A percentile compares a stretch with the other conserved stretches of the same genome.
These are phyloP conservation scores for Etheostoma perlongum DNA, from an alignment of 2,797 vertebrate genomes.

Conservation along the genomic window DNA sequence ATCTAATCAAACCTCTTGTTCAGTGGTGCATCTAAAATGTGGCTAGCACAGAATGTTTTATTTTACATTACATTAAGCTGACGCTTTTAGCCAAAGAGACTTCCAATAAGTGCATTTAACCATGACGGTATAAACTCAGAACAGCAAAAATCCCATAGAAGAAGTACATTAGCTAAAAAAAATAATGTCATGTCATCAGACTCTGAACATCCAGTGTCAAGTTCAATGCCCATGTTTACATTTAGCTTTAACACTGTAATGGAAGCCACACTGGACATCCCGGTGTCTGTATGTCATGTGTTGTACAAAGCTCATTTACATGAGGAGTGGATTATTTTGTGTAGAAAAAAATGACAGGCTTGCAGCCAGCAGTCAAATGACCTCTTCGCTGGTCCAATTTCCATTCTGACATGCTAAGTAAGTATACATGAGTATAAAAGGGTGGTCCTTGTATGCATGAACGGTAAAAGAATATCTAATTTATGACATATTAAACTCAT, in stretches of 20 bases:
- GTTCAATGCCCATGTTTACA: background rate
- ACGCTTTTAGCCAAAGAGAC: too few species aligned
- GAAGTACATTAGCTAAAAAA: too few species aligned
- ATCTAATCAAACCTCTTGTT: background rate
- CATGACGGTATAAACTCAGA: too few species aligned
- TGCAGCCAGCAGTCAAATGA: background rate
- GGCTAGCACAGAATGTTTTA: too few species aligned
- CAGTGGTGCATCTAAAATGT: background rate
- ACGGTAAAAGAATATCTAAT: background rate
- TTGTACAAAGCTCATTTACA: background rate
- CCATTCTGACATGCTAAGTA: background rate
- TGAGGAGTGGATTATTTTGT: background rate
- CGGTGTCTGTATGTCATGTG: too few species aligned
- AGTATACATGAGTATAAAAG: background rate
- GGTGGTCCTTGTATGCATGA: background rate
- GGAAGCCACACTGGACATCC: too few species aligned
- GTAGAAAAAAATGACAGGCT: background rate
- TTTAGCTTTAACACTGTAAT: too few species aligned
- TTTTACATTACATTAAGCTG: too few species aligned
- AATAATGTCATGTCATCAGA: background rate
- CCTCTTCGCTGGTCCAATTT: background rate
- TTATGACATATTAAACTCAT: background rate
- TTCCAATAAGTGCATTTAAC: too few species aligned
- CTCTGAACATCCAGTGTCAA: background rate
- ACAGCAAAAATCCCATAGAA: too few species aligned